Percentiles rank a stretch among this genome's conserved stretches.
phyloP scores from a whole-genome alignment of 2,888 invertebrate genomes.

The Rhopalosiphum nymphaeae region DNA sequence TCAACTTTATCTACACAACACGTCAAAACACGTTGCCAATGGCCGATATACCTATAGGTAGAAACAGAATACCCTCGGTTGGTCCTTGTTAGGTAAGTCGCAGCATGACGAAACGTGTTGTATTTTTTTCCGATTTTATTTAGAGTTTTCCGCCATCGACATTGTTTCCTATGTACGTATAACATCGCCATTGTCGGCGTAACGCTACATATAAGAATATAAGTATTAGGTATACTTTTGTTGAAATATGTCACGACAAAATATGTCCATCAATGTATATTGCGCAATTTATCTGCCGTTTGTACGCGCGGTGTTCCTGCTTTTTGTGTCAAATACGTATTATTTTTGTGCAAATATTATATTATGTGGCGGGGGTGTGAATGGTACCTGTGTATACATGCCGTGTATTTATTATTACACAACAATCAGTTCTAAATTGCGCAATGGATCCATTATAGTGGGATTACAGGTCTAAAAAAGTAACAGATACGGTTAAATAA shows the following conservation, averaged over 20 bases:
- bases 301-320: neutral
- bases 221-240: neutral
- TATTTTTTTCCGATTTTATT: conserved; percentile 6
- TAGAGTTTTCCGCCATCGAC: conserved; percentile 44
- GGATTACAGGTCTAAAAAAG: neutral
- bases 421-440: conserved; percentile 23
- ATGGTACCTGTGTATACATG: neutral
- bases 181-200: conserved; percentile 36
- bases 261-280: conserved; percentile 47
- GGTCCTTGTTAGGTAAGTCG: conserved; percentile 51
- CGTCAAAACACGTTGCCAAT: conserved; percentile 18
- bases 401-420: conserved; percentile 28
- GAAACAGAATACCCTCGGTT: conserved; percentile 7
- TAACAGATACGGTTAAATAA: conserved; percentile 6
- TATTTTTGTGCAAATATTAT: conserved; percentile 39
- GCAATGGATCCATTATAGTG: conserved; percentile 17
- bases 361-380: conserved; percentile 36
- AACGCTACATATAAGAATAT: neutral
- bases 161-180: conserved; percentile 7
- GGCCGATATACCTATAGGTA: conserved; percentile 12
- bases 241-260: conserved; percentile 45
- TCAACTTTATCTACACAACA: conserved; percentile 4
- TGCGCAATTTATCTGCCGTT: conserved; percentile 15
- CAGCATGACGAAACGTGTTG: conserved; percentile 18
- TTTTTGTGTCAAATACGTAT: conserved; percentile 13